A percentile compares a stretch with the other conserved stretches of the same genome.
phyloP scores from a whole-genome alignment of 2,888 invertebrate genomes.

The Mayetiola destructor region DNA sequence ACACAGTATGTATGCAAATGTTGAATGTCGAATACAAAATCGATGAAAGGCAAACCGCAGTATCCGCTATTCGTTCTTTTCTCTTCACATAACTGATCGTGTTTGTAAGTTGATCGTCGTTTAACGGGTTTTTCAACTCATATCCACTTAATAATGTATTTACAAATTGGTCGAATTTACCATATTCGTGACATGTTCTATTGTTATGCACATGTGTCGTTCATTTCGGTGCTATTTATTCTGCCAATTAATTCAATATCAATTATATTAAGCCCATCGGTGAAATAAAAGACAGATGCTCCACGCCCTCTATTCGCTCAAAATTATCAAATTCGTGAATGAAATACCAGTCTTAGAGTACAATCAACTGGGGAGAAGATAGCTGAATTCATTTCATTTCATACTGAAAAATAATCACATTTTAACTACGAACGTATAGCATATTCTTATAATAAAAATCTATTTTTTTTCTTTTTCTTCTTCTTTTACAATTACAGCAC shows the following conservation, averaged over 20 bases:
- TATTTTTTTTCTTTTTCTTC: neutral
- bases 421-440: constrained; percentile 6
- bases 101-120: constrained; percentile 10
- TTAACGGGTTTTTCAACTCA: neutral
- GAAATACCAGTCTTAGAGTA: too few species aligned
- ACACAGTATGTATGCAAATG: neutral
- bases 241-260: neutral
- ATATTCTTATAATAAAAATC: neutral
- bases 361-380: too few species aligned
- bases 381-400: too few species aligned
- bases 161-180: neutral
- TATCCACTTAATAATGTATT: neutral
- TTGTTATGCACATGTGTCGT: neutral
- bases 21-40: neutral
- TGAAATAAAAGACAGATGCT: too few species aligned
- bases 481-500: constrained; percentile 27
- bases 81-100: neutral
- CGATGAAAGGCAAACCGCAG: neutral
- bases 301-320: too few species aligned
- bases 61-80: neutral
- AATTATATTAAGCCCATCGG: neutral
- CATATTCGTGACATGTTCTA: constrained; percentile 1
- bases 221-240: neutral
- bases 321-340: too few species aligned
- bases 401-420: constrained; percentile 1